Conservation (phyloP, 2,797 vertebrate species). For the Cynopterus sphinx region DNA sequence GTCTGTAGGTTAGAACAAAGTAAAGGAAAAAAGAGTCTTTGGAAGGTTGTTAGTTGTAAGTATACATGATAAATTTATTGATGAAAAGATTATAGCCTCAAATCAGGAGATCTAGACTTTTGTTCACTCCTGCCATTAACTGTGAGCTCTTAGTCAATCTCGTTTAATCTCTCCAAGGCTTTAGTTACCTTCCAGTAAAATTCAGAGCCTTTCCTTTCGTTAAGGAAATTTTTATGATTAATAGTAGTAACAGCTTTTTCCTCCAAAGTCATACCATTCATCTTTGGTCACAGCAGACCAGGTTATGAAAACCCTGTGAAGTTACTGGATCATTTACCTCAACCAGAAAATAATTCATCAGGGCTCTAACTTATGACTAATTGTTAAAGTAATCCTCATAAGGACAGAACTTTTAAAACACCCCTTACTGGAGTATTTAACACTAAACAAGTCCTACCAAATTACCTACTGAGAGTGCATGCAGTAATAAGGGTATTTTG, state of each 20-base stretch:
- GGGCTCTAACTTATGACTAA: not conserved
- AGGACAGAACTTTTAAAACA: slow-evolving; percentile 27
- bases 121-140: not conserved
- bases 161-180: not conserved
- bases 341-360: slow-evolving; percentile 27
- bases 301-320: slow-evolving; percentile 9
- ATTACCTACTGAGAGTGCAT: not conserved
- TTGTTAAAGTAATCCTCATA: slow-evolving; percentile 5
- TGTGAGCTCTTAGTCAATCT: not conserved
- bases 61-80: not conserved
- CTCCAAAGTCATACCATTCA: not conserved
- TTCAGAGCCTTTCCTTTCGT: not conserved
- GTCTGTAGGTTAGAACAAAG: not conserved
- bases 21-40: not conserved
- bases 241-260: not conserved
- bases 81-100: not conserved
- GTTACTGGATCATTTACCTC: not conserved
- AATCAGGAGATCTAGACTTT: not conserved
- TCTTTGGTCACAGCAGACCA: not conserved
- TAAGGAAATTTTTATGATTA: slow-evolving; percentile 30
- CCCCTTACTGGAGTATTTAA: not conserved
- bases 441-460: not conserved
- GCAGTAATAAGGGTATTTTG: not conserved
- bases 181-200: not conserved
- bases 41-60: not conserved